A percentile compares a stretch with the other conserved stretches of the same genome.
These are phyloP conservation scores for Sebastes taczanowskii DNA, from an alignment of 2,797 vertebrate species.

Conservation along the genomic window DNA sequence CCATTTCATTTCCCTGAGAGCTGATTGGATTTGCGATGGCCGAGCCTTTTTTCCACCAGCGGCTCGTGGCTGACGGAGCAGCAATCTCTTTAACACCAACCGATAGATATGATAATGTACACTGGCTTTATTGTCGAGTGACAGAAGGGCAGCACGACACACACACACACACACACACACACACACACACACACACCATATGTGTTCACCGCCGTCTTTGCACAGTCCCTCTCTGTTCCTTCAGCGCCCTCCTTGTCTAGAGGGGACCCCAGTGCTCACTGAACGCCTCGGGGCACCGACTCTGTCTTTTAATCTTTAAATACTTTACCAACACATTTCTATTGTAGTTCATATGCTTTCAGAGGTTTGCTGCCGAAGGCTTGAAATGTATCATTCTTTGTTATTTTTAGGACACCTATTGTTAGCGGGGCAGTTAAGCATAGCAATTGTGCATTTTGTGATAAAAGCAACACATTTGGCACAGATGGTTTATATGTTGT, in stretches of 20 bases:
- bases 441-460: too few species aligned
- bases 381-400: slow-evolving; percentile 27
- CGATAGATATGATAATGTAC: slow-evolving; percentile 82
- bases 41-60: slow-evolving; percentile 44
- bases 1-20: slow-evolving; percentile 81
- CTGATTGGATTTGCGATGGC: slow-evolving; percentile 83
- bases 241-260: slow-evolving; percentile 28
- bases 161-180: slow-evolving; percentile 1
- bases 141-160: slow-evolving; percentile 65
- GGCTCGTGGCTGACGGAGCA: slow-evolving; percentile 61
- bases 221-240: slow-evolving; percentile 24
- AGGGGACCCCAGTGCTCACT: slow-evolving; percentile 23
- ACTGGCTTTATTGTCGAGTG: slow-evolving; percentile 77
- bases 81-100: slow-evolving; percentile 78
- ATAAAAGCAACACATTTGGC: too few species aligned
- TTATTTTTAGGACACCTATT: slow-evolving; percentile 38
- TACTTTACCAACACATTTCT: slow-evolving; percentile 61
- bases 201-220: slow-evolving; percentile 14
- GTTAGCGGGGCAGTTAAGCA: too few species aligned
- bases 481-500: too few species aligned
- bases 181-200: slow-evolving; percentile 10
- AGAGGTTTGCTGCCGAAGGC: slow-evolving; percentile 20
- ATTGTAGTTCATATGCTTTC: slow-evolving; percentile 43
- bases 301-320: slow-evolving; percentile 67
- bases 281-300: slow-evolving; percentile 49